These are phyloP conservation scores for Conger conger DNA, from an alignment of 2,113 vertebrate species.

Conservation along the genomic window DNA sequence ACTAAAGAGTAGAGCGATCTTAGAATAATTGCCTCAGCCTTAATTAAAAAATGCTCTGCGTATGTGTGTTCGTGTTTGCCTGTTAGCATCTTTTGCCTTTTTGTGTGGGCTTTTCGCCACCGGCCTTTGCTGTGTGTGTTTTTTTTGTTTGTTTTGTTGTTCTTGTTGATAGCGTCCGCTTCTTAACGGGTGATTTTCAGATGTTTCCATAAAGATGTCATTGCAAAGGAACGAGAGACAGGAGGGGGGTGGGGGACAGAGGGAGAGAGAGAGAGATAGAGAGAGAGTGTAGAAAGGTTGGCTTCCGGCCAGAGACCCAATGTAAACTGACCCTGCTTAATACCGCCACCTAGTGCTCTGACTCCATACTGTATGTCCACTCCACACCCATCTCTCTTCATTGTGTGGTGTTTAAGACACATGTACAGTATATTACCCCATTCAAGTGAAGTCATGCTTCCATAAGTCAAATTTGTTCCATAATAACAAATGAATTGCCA, in stretches of 20 bases:
- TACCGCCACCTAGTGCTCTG: slow-evolving; percentile 53
- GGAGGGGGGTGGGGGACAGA: too few species aligned
- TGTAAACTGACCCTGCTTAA: slow-evolving; percentile 33
- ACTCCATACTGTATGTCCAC: neutral
- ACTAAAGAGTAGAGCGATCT: neutral
- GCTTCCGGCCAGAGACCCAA: neutral
- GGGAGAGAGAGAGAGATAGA: too few species aligned
- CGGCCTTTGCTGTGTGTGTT: slow-evolving; percentile 5
- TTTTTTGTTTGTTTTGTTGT: slow-evolving; percentile 12
- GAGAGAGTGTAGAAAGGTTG: slow-evolving; percentile 8
- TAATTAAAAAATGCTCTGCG: neutral
- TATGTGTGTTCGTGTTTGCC: slow-evolving; percentile 18
- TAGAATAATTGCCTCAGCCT: neutral
- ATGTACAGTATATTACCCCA: neutral
- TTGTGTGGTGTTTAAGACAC: neutral
- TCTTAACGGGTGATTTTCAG: slow-evolving; percentile 21
- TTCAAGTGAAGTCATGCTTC: too few species aligned
- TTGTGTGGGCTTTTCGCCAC: neutral
- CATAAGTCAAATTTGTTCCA: too few species aligned
- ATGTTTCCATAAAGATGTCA: slow-evolving; percentile 26
- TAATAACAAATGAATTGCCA: too few species aligned
- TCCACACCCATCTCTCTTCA: neutral
- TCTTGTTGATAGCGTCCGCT: neutral
- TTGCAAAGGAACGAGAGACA: neutral
- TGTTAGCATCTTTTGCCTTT: neutral